phyloP scores from a whole-genome alignment of 2,888 invertebrate species.

The Orthonevra nobilis region DNA sequence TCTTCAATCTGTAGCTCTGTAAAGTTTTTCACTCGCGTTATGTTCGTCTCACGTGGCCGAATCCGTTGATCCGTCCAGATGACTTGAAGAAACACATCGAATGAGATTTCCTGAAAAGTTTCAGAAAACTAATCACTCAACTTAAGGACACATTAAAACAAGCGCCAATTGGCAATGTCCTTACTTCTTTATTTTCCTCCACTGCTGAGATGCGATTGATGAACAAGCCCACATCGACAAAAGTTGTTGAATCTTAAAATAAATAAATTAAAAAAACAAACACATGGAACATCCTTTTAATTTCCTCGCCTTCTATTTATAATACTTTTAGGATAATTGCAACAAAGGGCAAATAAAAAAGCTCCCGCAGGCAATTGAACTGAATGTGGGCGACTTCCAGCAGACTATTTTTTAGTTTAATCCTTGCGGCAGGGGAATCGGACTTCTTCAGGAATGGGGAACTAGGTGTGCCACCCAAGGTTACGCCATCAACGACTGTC shows the following conservation, averaged over 20 bases:
- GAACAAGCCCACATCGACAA: conserved; percentile 81
- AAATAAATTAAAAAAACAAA: conserved; percentile 23
- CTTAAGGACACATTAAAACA: conserved; percentile 16
- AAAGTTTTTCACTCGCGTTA: conserved; percentile 62
- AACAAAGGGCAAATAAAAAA: too few relatives aligned
- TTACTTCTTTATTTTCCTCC: conserved; percentile 84
- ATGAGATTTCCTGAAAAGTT: conserved; percentile 82
- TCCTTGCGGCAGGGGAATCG: too few relatives aligned
- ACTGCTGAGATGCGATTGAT: conserved; percentile 84
- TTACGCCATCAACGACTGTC: too few relatives aligned
- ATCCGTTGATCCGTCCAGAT: conserved; percentile 83
- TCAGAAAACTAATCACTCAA: conserved; percentile 58
- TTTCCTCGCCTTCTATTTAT: too few relatives aligned
- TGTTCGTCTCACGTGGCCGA: conserved; percentile 71
- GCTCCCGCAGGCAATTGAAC: too few relatives aligned
- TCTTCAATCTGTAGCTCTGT: conserved; percentile 74
- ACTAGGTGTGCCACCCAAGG: too few relatives aligned
- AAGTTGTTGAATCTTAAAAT: conserved; percentile 63
- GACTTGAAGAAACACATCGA: conserved; percentile 85
- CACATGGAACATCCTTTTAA: too few relatives aligned
- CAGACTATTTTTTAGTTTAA: too few relatives aligned
- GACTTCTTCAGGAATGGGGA: too few relatives aligned
- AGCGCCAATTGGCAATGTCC: conserved; percentile 58
- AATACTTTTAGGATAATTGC: too few relatives aligned
- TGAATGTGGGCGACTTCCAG: too few relatives aligned